Percentiles rank a stretch among this genome's conserved stretches.
Conservation (phyloP, 2,113 vertebrate species). For the Psilopsiagon aurifrons region DNA sequence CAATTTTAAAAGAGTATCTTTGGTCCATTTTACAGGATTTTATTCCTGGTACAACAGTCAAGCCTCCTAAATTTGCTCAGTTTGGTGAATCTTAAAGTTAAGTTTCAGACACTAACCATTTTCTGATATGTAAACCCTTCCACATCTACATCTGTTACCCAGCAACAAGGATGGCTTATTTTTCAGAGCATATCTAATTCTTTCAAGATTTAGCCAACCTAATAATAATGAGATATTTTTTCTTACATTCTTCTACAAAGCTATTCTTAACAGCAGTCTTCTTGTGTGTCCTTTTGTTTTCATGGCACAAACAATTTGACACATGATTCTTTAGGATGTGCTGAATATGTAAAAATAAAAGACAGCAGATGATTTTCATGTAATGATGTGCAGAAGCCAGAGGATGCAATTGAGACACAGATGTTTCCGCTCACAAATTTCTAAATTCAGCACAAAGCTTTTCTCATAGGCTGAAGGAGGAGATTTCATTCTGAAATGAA, state of each 20-base stretch:
- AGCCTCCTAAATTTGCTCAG: not conserved
- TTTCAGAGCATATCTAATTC: not conserved
- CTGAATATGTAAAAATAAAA: not conserved
- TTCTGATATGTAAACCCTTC: not conserved
- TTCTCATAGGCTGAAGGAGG: not conserved
- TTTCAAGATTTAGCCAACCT: not conserved
- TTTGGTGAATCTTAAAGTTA: not conserved
- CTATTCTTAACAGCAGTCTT: not conserved
- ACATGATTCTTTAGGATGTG: not conserved
- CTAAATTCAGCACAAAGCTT: not conserved
- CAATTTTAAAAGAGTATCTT: not conserved
- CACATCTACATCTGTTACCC: not conserved
- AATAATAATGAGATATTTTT: not conserved
- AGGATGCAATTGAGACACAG: not conserved
- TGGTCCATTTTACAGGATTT: not conserved
- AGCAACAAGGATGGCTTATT: not conserved
- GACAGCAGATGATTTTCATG: fast-evolving
- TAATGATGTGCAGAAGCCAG: not conserved
- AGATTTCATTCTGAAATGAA: not conserved
- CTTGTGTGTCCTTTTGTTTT: not conserved
- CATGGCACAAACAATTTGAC: not conserved
- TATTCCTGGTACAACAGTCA: not conserved
- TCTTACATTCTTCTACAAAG: not conserved
- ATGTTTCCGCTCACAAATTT: not conserved
- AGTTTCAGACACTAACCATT: not conserved